Conservation (phyloP, 2,797 vertebrate genomes). For the Mallotus villosus region DNA sequence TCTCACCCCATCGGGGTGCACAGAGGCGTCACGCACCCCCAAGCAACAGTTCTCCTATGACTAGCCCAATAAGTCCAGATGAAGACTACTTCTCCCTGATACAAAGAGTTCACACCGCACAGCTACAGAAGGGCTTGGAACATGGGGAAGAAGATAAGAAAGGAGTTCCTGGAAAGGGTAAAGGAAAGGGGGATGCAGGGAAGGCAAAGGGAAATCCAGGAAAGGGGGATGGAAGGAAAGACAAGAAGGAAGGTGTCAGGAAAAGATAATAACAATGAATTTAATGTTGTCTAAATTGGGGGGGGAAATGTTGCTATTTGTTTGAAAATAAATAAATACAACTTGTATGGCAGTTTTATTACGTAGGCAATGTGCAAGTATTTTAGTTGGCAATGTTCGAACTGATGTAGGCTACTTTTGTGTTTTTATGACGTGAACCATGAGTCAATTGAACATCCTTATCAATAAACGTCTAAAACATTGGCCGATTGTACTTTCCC, state of each 20-base stretch:
- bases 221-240: constrained; percentile 55
- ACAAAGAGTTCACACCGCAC: constrained; percentile 64
- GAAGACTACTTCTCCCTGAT: constrained; percentile 70
- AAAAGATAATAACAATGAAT: constrained; percentile 43
- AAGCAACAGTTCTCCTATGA: background rate
- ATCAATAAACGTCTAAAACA: too few species aligned
- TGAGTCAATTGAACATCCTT: background rate
- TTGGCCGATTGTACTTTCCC: too few species aligned
- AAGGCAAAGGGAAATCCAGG: constrained; percentile 44
- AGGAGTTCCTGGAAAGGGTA: constrained; percentile 37
- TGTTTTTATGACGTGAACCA: constrained; percentile 13
- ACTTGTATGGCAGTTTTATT: background rate
- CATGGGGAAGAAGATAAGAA: constrained; percentile 45
- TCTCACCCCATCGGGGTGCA: constrained; percentile 11
- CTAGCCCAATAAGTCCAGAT: constrained; percentile 43
- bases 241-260: constrained; percentile 49
- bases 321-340: background rate
- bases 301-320: background rate
- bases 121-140: constrained; percentile 54
- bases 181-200: too few species aligned
- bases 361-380: too few species aligned
- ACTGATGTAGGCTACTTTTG: constrained; percentile 22
- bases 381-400: background rate
- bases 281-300: background rate
- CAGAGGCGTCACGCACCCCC: background rate